Percentiles rank a stretch among this genome's conserved stretches.
These are phyloP conservation scores for Chymomyza procnemis DNA, from an alignment of 2,888 invertebrate species.

Conservation along the genomic window DNA sequence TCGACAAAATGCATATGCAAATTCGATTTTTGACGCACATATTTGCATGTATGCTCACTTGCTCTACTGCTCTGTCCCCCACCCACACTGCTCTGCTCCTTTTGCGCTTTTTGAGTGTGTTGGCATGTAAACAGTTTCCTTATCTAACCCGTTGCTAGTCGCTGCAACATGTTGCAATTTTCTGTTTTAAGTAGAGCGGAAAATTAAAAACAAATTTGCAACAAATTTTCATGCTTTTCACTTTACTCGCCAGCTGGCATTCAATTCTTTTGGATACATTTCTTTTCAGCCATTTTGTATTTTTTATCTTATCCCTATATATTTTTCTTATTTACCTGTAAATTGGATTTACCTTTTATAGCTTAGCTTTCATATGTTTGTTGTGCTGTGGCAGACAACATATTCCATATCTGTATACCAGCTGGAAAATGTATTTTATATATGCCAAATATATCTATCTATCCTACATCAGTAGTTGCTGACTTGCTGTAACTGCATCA, in stretches of 20 bases:
- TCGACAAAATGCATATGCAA: conserved; percentile 60
- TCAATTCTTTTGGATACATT: conserved; percentile 14
- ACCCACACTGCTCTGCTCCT: background rate
- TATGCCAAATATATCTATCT: background rate
- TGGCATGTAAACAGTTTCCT: conserved; percentile 17
- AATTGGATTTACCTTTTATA: conserved; percentile 15
- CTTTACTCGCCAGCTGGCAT: background rate
- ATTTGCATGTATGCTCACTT: conserved; percentile 41
- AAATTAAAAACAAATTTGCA: conserved; percentile 71
- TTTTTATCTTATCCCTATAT: background rate
- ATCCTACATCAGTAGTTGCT: background rate
- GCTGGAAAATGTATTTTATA: background rate
- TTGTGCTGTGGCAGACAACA: background rate
- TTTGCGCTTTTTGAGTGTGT: background rate
- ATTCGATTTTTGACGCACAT: conserved; percentile 55
- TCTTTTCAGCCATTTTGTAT: background rate
- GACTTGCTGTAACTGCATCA: background rate
- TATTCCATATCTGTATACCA: background rate
- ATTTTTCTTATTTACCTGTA: conserved; percentile 20
- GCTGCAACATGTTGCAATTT: conserved; percentile 47
- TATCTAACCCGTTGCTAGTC: conserved; percentile 47
- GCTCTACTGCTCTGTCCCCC: background rate
- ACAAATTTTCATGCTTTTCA: conserved; percentile 40
- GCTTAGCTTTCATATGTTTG: background rate
- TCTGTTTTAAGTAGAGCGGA: conserved; percentile 69